Percentiles rank a stretch among this genome's conserved stretches.
These are phyloP conservation scores for Hirtodrosophila trivittata DNA, from an alignment of 2,888 invertebrate genomes.

Conservation along the genomic window DNA sequence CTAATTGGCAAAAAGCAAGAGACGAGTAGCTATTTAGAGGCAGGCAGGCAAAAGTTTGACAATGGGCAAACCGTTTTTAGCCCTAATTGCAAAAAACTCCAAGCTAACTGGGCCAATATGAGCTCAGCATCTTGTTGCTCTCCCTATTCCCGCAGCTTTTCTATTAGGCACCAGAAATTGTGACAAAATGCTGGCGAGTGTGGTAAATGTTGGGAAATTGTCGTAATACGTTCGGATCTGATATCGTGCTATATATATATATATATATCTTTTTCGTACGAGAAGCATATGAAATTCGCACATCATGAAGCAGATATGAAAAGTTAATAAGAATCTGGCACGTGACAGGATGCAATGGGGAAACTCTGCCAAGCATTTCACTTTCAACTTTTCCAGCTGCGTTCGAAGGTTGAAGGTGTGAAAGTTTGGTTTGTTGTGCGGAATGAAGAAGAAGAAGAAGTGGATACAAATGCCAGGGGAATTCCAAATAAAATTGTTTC, in stretches of 20 bases:
- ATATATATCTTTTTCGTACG: neutral
- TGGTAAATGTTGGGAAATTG: conserved; percentile 27
- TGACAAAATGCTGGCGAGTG: conserved; percentile 47
- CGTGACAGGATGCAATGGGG: conserved; percentile 57
- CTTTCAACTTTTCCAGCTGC: conserved; percentile 28
- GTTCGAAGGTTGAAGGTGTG: conserved; percentile 33
- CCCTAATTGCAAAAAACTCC: conserved; percentile 52
- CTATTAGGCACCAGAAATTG: conserved; percentile 44
- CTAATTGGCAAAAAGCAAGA: conserved; percentile 32
- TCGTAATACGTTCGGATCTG: conserved; percentile 30
- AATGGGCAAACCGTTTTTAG: conserved; percentile 25
- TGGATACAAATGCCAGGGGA: conserved; percentile 24
- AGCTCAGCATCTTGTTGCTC: conserved; percentile 24
- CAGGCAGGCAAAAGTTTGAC: conserved; percentile 24
- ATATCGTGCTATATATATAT: conserved; percentile 21
- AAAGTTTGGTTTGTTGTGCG: conserved; percentile 26
- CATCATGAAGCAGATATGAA: conserved; percentile 65
- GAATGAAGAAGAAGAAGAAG: neutral
- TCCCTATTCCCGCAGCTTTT: conserved; percentile 1
- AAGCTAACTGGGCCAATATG: conserved; percentile 28
- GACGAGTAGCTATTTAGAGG: conserved; percentile 27
- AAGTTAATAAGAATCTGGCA: conserved; percentile 68
- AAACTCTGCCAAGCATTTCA: conserved; percentile 47
- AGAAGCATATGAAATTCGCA: conserved; percentile 57
- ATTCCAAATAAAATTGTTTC: conserved; percentile 19